Evolutionary conservation across 2,888 invertebrate species (phyloP).

Genomic region (Steinernema hermaphroditum): DNA sequence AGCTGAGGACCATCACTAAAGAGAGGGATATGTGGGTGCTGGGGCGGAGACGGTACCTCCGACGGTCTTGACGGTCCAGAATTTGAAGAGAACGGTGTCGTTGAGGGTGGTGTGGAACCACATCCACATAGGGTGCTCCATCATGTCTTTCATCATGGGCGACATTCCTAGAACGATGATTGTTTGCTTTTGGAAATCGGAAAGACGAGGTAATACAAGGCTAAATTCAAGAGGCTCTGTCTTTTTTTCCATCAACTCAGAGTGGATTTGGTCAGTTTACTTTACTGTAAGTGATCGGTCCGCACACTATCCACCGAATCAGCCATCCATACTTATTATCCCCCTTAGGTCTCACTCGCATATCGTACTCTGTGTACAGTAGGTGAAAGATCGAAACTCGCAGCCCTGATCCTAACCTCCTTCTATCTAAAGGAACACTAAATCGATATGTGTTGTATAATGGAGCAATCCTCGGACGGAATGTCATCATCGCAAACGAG

Average conservation of each 20-base stretch:
- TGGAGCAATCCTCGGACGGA: too few relatives aligned
- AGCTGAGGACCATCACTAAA: conserved; percentile 57
- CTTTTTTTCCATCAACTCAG: neutral
- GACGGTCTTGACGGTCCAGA: conserved; percentile 55
- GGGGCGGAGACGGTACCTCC: conserved; percentile 45
- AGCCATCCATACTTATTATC: too few relatives aligned
- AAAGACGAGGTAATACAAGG: neutral
- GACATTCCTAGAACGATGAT: neutral
- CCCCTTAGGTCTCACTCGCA: too few relatives aligned
- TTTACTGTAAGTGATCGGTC: too few relatives aligned
- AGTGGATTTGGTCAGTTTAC: too few relatives aligned
- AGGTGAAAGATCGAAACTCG: too few relatives aligned
- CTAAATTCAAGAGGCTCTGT: neutral
- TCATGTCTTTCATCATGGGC: neutral
- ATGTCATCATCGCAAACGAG: too few relatives aligned
- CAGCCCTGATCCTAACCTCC: too few relatives aligned
- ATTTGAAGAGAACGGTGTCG: conserved; percentile 61
- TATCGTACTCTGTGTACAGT: too few relatives aligned
- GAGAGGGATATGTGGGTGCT: neutral
- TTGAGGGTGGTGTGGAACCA: conserved; percentile 60
- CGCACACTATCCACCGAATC: too few relatives aligned
- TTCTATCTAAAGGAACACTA: too few relatives aligned
- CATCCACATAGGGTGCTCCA: conserved; percentile 62
- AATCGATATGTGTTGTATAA: too few relatives aligned
- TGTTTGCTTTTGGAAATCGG: neutral